Conservation (phyloP, 2,888 invertebrate species). For the Caenorhabditis japonica region DNA sequence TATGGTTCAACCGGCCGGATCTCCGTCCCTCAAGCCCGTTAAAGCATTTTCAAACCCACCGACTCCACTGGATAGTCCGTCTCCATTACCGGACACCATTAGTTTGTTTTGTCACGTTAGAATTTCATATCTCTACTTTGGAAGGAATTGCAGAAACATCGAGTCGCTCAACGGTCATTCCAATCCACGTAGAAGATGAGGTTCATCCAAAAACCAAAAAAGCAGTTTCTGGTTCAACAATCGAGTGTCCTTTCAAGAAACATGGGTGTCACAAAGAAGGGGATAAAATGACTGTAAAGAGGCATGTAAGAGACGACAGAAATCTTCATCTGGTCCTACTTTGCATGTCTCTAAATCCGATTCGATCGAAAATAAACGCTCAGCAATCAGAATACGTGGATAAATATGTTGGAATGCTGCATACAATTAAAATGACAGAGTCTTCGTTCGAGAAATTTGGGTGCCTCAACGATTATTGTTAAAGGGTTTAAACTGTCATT, state of each 20-base stretch:
- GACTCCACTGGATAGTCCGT: constrained; percentile 36
- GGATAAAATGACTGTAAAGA: constrained; percentile 33
- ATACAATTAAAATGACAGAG: constrained; percentile 25
- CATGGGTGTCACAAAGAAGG: constrained; percentile 54
- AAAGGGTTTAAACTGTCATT: neutral
- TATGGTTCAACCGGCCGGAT: constrained; percentile 25
- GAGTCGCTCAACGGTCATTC: constrained; percentile 22
- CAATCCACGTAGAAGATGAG: constrained; percentile 33
- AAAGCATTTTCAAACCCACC: constrained; percentile 27
- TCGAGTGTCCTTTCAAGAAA: constrained; percentile 46
- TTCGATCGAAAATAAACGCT: constrained; percentile 25
- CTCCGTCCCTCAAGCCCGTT: constrained; percentile 1
- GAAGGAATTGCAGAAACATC: no score
- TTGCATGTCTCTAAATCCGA: constrained; percentile 42
- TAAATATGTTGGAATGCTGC: constrained; percentile 33
- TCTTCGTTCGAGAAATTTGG: constrained; percentile 42
- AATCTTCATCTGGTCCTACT: constrained; percentile 43
- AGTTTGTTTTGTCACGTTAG: no score
- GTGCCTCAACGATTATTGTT: no score
- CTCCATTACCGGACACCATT: no score
- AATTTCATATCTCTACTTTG: no score
- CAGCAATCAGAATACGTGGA: constrained; percentile 42
- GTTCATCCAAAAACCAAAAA: neutral
- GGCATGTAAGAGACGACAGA: constrained; percentile 49
- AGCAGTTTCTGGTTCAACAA: neutral